A percentile compares a stretch with the other conserved stretches of the same genome.
Evolutionary conservation across 2,888 invertebrate species (phyloP).

Genomic region (Pyralis farinalis): DNA sequence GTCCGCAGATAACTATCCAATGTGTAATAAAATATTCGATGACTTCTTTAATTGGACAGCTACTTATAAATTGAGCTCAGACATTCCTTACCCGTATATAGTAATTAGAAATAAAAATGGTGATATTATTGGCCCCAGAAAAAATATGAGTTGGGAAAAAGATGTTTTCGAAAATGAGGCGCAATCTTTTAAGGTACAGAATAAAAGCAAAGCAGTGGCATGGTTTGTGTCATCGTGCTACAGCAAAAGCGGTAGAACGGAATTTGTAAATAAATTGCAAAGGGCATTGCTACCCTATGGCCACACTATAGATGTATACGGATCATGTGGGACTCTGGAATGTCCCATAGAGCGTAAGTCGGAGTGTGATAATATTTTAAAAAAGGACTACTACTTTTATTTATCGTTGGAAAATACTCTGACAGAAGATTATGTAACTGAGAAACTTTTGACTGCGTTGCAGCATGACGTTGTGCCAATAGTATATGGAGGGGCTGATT

Average conservation of each 20-base stretch:
- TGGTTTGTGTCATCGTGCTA: slow-evolving; percentile 68
- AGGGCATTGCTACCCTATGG: slow-evolving; percentile 35
- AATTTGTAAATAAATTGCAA: slow-evolving; percentile 37
- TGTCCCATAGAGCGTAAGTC: slow-evolving; percentile 38
- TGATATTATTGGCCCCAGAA: slow-evolving; percentile 51
- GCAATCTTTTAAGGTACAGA: slow-evolving; percentile 34
- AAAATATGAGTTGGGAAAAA: slow-evolving; percentile 37
- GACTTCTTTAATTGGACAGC: slow-evolving; percentile 68
- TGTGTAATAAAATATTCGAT: slow-evolving; percentile 47
- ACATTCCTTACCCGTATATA: slow-evolving; percentile 57
- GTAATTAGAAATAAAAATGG: slow-evolving; percentile 40
- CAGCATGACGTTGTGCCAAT: slow-evolving; percentile 84
- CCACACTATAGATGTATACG: slow-evolving; percentile 74
- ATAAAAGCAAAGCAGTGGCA: slow-evolving; percentile 61
- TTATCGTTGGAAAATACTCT: slow-evolving; percentile 87
- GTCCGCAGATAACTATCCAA: slow-evolving; percentile 58
- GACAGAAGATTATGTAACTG: slow-evolving; percentile 75
- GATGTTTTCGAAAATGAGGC: slow-evolving; percentile 26
- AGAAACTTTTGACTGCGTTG: slow-evolving; percentile 82
- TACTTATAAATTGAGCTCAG: slow-evolving; percentile 64
- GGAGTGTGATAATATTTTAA: slow-evolving; percentile 50
- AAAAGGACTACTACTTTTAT: slow-evolving; percentile 86
- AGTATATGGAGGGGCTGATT: slow-evolving; percentile 85
- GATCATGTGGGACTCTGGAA: slow-evolving; percentile 64
- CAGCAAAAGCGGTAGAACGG: slow-evolving; percentile 41